Conservation (phyloP, 2,888 invertebrate species). For the Drosophila mettleri region DNA sequence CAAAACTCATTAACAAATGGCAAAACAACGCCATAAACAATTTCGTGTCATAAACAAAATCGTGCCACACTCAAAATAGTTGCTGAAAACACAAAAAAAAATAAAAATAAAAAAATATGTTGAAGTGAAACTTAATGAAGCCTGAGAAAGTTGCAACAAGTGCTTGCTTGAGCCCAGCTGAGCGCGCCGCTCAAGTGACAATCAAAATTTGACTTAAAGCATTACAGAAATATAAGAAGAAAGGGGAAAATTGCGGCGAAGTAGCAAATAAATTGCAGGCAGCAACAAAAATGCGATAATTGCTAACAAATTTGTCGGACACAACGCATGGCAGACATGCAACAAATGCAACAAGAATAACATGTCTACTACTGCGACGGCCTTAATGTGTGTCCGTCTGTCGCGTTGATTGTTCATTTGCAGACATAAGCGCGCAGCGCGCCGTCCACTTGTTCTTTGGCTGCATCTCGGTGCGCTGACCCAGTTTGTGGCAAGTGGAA, state of each 20-base stretch:
- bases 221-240: constrained; percentile 23
- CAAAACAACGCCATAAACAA: constrained; percentile 73
- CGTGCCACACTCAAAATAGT: constrained; percentile 64
- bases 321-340: constrained; percentile 52
- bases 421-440: constrained; percentile 37
- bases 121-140: constrained; percentile 80
- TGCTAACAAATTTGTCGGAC: constrained; percentile 70
- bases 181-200: constrained; percentile 65
- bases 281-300: constrained; percentile 66
- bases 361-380: constrained; percentile 12
- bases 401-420: constrained; percentile 27
- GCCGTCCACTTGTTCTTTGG: constrained; percentile 52
- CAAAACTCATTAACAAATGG: constrained; percentile 70
- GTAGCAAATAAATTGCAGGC: constrained; percentile 38
- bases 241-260: constrained; percentile 12
- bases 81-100: constrained; percentile 17
- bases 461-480: constrained; percentile 66
- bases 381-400: constrained; percentile 34
- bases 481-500: constrained; percentile 83
- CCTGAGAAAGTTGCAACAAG: constrained; percentile 73
- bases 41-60: constrained; percentile 80
- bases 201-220: constrained; percentile 50
- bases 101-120: constrained; percentile 1
- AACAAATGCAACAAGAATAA: constrained; percentile 25
- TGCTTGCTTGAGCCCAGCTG: constrained; percentile 25